phyloP scores from a whole-genome alignment of 2,797 vertebrate species.

The Bryconaethiops microstoma region DNA sequence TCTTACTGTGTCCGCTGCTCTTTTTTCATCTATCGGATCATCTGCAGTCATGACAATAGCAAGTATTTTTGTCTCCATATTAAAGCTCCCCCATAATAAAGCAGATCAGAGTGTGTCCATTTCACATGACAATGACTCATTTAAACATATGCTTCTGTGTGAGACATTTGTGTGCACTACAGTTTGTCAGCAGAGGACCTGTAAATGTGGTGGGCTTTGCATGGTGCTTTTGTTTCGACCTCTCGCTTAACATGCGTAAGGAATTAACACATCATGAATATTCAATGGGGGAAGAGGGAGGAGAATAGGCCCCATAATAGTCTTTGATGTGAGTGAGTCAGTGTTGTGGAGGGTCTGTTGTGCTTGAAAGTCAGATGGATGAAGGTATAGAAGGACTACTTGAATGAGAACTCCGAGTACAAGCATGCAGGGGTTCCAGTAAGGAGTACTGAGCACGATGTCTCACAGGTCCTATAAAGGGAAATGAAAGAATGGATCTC shows the following conservation, averaged over 20 bases:
- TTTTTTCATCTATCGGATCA: constrained; percentile 16
- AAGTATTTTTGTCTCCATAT: constrained; percentile 4
- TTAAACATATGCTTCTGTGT: not conserved
- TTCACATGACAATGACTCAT: not conserved
- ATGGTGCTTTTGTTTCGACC: constrained; percentile 51
- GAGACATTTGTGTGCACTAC: not conserved
- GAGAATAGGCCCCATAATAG: constrained; percentile 52
- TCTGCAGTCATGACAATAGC: not conserved
- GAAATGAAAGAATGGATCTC: not conserved
- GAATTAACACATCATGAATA: constrained; percentile 65
- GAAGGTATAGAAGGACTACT: constrained; percentile 45
- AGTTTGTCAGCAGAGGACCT: constrained; percentile 27
- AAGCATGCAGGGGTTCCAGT: not conserved
- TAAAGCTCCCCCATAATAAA: not conserved
- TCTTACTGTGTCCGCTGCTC: constrained; percentile 32
- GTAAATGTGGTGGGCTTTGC: constrained; percentile 14
- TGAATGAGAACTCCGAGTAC: not conserved
- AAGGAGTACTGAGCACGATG: not conserved
- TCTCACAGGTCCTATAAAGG: not conserved
- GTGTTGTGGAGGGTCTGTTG: constrained; percentile 37
- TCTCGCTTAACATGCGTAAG: constrained; percentile 47
- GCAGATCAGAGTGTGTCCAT: not conserved
- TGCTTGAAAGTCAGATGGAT: constrained; percentile 48
- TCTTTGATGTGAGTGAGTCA: constrained; percentile 60
- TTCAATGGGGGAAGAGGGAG: constrained; percentile 56